phyloP scores from a whole-genome alignment of 2,888 invertebrate species.

The Cyclophora albipunctata region DNA sequence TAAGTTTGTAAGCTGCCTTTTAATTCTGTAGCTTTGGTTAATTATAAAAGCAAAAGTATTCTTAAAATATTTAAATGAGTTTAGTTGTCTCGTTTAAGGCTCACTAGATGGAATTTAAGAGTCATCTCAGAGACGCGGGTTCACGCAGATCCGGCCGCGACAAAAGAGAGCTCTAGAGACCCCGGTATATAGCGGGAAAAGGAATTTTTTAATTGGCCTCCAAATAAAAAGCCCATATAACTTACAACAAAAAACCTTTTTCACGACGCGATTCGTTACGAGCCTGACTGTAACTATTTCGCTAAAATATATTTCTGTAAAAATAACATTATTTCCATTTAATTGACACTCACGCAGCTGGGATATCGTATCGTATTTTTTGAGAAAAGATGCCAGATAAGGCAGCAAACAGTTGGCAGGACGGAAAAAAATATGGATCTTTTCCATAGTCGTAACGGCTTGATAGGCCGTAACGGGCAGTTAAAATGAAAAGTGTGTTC shows the following conservation, averaged over 20 bases:
- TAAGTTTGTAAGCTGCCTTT: too few species aligned
- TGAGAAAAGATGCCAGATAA: constrained; percentile 28
- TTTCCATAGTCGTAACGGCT: constrained; percentile 35
- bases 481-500: constrained; percentile 50
- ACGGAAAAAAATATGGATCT: constrained; percentile 23
- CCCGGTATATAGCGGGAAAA: constrained; percentile 39
- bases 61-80: constrained; percentile 19
- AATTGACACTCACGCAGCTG: constrained; percentile 22
- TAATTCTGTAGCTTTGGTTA: too few species aligned
- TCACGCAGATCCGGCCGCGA: constrained; percentile 52
- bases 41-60: neutral
- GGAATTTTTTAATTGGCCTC: constrained; percentile 64
- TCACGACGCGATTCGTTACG: constrained; percentile 32
- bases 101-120: constrained; percentile 60
- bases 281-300: constrained; percentile 28
- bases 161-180: constrained; percentile 51
- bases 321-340: constrained; percentile 22
- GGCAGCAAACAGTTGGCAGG: constrained; percentile 24
- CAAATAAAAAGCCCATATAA: constrained; percentile 51
- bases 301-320: constrained; percentile 23
- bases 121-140: constrained; percentile 39
- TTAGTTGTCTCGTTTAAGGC: constrained; percentile 47
- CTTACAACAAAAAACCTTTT: constrained; percentile 39
- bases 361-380: constrained; percentile 24
- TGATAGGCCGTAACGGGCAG: constrained; percentile 47